Evolutionary conservation across 1,140 invertebrate genomes (phyloP).

Genomic region (Diorhabda sublineata): DNA sequence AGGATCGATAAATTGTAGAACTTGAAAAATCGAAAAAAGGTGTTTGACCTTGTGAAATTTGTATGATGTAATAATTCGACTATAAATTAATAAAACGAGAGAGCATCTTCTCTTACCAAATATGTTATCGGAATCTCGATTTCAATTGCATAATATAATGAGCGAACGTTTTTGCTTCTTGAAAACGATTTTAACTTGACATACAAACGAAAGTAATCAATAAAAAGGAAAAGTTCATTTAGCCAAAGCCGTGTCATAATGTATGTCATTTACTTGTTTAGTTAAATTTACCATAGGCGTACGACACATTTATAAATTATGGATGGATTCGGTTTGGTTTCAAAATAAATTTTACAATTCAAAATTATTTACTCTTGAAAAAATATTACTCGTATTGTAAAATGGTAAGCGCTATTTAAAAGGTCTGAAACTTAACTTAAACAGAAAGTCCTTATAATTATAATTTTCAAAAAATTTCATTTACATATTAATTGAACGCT

Average conservation of each 20-base stretch:
- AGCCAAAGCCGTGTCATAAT: conserved; percentile 5
- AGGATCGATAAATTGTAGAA: no score
- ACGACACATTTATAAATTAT: not conserved
- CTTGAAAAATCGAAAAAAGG: no score
- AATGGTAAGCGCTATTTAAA: no score
- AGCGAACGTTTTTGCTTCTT: not conserved
- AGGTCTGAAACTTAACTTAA: no score
- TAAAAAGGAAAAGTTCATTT: conserved; percentile 18
- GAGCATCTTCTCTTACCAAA: not conserved
- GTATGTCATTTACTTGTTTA: not conserved
- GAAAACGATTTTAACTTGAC: conserved; percentile 13
- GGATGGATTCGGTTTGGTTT: no score
- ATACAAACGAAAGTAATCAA: conserved; percentile 12
- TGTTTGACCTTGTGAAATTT: no score
- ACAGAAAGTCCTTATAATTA: no score
- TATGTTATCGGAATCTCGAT: not conserved
- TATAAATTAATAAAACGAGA: not conserved
- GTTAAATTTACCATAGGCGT: not conserved
- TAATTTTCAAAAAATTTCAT: no score
- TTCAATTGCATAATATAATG: conserved; percentile 6
- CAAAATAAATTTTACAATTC: no score
- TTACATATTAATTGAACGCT: no score
- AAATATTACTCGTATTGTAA: no score
- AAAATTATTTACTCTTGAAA: no score
- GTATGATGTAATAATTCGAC: not conserved